A percentile compares a stretch with the other conserved stretches of the same genome.
phyloP scores from a whole-genome alignment of 2,888 invertebrate genomes.

The Empis stercorea region DNA sequence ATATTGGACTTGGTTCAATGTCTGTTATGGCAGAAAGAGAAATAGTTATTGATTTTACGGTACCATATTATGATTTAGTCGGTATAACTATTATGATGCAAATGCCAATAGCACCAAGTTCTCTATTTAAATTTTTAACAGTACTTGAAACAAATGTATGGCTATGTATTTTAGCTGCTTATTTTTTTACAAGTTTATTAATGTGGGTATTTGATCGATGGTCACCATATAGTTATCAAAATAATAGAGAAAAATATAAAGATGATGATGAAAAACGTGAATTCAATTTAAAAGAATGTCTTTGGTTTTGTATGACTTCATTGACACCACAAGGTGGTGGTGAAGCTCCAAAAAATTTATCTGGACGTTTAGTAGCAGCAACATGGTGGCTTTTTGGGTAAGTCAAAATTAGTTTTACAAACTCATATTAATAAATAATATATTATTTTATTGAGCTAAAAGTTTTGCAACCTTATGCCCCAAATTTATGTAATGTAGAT shows the following conservation, averaged over 20 bases:
- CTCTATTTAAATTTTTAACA: conserved; percentile 91
- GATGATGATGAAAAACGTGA: conserved; percentile 89
- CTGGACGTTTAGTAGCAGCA: conserved; percentile 87
- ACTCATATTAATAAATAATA: neutral
- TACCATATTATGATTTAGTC: conserved; percentile 95
- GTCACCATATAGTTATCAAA: conserved; percentile 95
- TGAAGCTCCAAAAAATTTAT: conserved; percentile 91
- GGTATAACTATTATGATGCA: conserved; percentile 95
- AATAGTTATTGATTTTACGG: conserved; percentile 94
- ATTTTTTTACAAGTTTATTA: conserved; percentile 85
- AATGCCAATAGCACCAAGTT: conserved; percentile 75
- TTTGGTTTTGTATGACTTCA: conserved; percentile 99
- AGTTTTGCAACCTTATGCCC: too few relatives aligned
- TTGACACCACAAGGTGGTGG: conserved; percentile 91
- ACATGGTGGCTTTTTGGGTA: conserved; percentile 98
- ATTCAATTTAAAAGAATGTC: conserved; percentile 88
- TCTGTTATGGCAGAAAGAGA: conserved; percentile 97
- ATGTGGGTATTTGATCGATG: conserved; percentile 96
- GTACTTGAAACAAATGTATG: conserved; percentile 94
- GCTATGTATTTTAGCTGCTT: conserved; percentile 89
- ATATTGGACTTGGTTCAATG: conserved; percentile 85
- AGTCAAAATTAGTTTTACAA: conserved; percentile 3
- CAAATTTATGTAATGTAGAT: neutral
- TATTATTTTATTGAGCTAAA: too few relatives aligned
- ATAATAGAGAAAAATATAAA: conserved; percentile 83